phyloP scores from a whole-genome alignment of 2,113 vertebrate species.

The Callopanchax toddi region DNA sequence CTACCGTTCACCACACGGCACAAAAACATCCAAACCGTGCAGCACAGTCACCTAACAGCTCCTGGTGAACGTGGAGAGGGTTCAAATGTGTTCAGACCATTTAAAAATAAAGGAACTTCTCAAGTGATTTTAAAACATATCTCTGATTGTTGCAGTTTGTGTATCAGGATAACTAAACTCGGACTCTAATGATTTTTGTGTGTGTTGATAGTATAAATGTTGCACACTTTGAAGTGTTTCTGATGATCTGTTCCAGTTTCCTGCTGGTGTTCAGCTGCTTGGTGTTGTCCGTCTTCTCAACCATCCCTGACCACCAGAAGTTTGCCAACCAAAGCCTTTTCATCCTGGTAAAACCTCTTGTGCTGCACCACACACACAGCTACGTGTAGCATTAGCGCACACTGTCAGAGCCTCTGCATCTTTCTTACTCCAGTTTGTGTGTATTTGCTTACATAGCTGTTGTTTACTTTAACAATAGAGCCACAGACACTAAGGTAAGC shows the following conservation, averaged over 20 bases:
- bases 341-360: slow-evolving; percentile 87
- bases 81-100: too few species aligned
- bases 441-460: slow-evolving; percentile 20
- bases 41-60: too few species aligned
- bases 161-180: not conserved
- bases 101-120: too few species aligned
- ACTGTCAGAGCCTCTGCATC: not conserved
- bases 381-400: slow-evolving; percentile 11
- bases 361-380: not conserved
- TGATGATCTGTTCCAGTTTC: slow-evolving; percentile 81
- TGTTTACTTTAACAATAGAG: slow-evolving; percentile 43
- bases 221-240: slow-evolving; percentile 27
- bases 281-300: slow-evolving; percentile 98
- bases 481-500: slow-evolving; percentile 70
- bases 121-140: not conserved
- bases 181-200: slow-evolving; percentile 32
- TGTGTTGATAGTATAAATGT: slow-evolving; percentile 2
- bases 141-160: not conserved
- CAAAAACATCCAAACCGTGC: too few species aligned
- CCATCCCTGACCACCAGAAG: slow-evolving; percentile 93
- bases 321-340: slow-evolving; percentile 93
- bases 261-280: slow-evolving; percentile 97
- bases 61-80: too few species aligned
- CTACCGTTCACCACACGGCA: too few species aligned
- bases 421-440: slow-evolving; percentile 6